Base-by-base conservation (phyloP, 1,140 invertebrate genomes). In the Apis dorsata region DNA sequence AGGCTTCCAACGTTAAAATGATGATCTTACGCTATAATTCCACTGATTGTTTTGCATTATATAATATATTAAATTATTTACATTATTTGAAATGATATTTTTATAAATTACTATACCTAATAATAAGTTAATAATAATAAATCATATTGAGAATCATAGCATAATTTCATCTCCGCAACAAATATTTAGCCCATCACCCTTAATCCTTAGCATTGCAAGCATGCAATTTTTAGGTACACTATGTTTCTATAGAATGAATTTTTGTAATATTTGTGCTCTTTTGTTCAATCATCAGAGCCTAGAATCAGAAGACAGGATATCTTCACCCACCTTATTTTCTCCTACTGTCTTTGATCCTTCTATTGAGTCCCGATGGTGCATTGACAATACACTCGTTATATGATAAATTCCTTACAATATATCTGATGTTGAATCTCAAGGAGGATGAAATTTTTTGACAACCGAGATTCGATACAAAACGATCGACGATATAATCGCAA, bases 271-370 rank as follows among this genome's bases (percentile, higher is more conserved):
- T 72, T 84, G 86, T 74, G 77, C 77, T 86, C 71, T 65, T 79
- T 88, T 55, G 59, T 88, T 79, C 75, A 28, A 80, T 78, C 83
- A 59, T 84, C 74, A 82, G 72, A 73, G 79, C 79, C 76, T 86
- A 90, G 83, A 91, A 89, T 83, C 87, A 83, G 89, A 91, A 92
- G 83, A 91, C 85, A 91, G 86, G 86, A 93, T 91, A 70, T 91
- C 90, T 87, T 92, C 92, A 93, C 93, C 93, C 93, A 93, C 93
- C 93, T 93, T 93, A 81, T 91, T 90, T 89, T 85, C 91, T 91
- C 91, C 91, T 88, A 89, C 71, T 84, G 77, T 86, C 81, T 79
- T 69, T 89, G 88, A 85, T 85, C 87, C 88, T 84, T 77, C 73
- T 88, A 89, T 66, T 77, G 76, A 89, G 81, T 75, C 88, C 84